phyloP scores from a whole-genome alignment of 2,888 invertebrate genomes.

The Acrobasis consociella region DNA sequence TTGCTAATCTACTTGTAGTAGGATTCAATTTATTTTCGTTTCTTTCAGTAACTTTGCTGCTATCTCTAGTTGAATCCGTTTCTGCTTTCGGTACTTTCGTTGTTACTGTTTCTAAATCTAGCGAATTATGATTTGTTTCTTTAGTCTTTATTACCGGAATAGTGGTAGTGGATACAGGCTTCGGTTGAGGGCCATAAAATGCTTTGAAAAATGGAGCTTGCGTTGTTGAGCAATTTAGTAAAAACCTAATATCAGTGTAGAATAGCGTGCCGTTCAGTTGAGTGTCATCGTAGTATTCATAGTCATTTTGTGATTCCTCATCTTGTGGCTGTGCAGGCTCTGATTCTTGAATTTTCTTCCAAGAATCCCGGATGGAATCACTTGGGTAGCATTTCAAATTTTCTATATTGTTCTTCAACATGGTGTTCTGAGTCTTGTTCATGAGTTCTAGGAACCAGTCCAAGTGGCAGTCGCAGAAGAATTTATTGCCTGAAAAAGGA shows the following conservation, averaged over 20 bases:
- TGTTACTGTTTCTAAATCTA: conserved; percentile 37
- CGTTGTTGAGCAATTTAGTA: conserved; percentile 55
- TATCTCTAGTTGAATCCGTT: conserved; percentile 29
- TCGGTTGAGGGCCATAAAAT: conserved; percentile 30
- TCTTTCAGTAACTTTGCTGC: conserved; percentile 34
- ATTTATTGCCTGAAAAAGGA: conserved; percentile 65
- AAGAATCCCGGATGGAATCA: conserved; percentile 52
- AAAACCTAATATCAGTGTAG: conserved; percentile 63
- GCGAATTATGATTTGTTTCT: conserved; percentile 32
- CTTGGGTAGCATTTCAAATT: conserved; percentile 69
- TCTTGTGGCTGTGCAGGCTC: conserved; percentile 51
- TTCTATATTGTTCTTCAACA: conserved; percentile 57
- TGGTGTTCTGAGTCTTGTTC: conserved; percentile 61
- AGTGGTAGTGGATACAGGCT: conserved; percentile 25
- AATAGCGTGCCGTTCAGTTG: conserved; percentile 72
- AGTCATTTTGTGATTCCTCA: conserved; percentile 52
- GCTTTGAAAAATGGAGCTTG: no score
- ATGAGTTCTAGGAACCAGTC: conserved; percentile 66
- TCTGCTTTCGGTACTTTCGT: conserved; percentile 30
- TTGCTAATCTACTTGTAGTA: conserved; percentile 67
- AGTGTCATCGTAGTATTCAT: conserved; percentile 73
- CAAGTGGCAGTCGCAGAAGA: conserved; percentile 66
- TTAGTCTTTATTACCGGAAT: conserved; percentile 21
- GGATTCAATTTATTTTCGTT: conserved; percentile 36
- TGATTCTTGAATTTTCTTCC: conserved; percentile 52